phyloP scores from a whole-genome alignment of 2,113 vertebrate genomes.

The Macrotus californicus region DNA sequence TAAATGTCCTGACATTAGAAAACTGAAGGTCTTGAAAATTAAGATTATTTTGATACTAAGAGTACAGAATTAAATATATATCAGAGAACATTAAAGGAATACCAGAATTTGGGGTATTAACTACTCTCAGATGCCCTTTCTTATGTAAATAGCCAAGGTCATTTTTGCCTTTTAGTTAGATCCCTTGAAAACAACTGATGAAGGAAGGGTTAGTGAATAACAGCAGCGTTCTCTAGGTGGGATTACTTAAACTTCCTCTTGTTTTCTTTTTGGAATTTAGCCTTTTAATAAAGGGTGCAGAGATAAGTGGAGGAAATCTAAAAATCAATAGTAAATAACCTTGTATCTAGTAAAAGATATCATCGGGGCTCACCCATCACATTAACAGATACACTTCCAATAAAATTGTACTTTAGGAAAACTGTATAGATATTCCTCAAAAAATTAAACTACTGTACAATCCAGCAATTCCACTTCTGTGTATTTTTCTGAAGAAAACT shows the following conservation, averaged over 20 bases:
- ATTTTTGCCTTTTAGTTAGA: not conserved
- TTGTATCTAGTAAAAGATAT: not conserved
- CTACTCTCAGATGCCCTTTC: not conserved
- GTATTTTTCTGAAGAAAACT: not conserved
- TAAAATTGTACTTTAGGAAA: not conserved
- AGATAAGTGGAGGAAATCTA: not conserved
- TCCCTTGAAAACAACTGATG: not conserved
- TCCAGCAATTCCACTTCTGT: not conserved
- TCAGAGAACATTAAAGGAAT: constrained; percentile 1
- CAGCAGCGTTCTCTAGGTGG: not conserved
- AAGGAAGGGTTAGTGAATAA: not conserved
- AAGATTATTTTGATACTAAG: constrained; percentile 19
- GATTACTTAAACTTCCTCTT: not conserved
- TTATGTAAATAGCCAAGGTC: not conserved
- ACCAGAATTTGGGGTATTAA: constrained; percentile 12
- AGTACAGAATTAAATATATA: not conserved
- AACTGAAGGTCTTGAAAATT: not conserved
- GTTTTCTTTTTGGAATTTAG: constrained; percentile 23
- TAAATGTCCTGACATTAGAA: not conserved
- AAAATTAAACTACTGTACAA: not conserved
- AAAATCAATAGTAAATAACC: not conserved
- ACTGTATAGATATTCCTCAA: not conserved
- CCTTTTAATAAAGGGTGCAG: not conserved
- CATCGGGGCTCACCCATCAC: not conserved
- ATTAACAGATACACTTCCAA: not conserved